phyloP scores from a whole-genome alignment of 1,140 invertebrate species.

The Drosophila tsacasi region DNA sequence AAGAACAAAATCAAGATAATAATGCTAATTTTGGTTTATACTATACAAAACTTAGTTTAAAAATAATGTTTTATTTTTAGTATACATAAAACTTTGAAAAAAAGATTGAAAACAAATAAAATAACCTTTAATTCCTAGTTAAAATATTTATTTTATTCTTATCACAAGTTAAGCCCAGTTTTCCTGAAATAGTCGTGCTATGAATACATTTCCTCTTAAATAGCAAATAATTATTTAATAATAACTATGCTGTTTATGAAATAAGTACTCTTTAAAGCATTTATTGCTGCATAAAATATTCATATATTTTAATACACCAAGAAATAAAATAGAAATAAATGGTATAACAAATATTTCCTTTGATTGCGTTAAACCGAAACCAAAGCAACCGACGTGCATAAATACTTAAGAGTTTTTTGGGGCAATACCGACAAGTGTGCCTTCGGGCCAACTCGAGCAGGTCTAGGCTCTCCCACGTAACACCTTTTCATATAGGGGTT shows the following conservation, averaged over 20 bases:
- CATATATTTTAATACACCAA: background rate
- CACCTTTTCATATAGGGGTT: constrained; percentile 7
- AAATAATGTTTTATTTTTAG: too few species aligned
- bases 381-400: background rate
- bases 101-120: too few species aligned
- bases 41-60: too few species aligned
- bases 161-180: background rate
- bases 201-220: background rate
- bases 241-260: background rate
- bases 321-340: background rate
- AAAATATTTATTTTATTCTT: background rate
- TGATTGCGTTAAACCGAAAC: background rate
- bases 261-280: background rate
- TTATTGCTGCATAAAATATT: background rate
- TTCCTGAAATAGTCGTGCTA: too few species aligned
- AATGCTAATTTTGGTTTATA: background rate
- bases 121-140: background rate
- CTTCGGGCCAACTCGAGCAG: background rate
- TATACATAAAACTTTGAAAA: background rate
- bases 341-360: background rate
- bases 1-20: background rate
- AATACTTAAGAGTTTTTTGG: background rate
- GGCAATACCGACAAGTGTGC: background rate
- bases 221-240: too few species aligned
- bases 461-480: constrained; percentile 4